phyloP scores from a whole-genome alignment of 2,797 vertebrate species.

The Emys orbicularis region DNA sequence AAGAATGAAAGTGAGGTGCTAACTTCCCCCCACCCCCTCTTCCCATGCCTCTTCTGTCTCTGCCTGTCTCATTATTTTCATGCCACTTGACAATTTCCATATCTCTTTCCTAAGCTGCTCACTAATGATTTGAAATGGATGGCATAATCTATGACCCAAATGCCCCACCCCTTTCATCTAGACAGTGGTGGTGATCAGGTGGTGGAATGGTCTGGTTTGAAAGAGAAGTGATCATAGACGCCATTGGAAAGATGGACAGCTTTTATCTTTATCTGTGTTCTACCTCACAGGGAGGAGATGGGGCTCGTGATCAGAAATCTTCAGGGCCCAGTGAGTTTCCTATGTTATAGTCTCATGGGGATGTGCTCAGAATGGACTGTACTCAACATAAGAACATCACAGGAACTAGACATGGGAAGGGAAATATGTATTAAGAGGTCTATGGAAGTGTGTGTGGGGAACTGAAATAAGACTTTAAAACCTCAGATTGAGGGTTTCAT shows the following conservation, averaged over 20 bases:
- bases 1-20: constrained; percentile 76
- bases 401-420: background rate
- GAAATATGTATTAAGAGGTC: background rate
- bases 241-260: background rate
- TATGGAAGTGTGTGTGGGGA: background rate
- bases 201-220: background rate
- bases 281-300: background rate
- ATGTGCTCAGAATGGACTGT: background rate
- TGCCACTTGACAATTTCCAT: background rate
- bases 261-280: background rate
- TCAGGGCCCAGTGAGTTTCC: background rate
- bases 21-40: constrained; percentile 43
- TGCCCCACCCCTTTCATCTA: accelerated
- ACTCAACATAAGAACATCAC: background rate
- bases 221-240: background rate
- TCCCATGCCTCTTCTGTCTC: constrained; percentile 23
- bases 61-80: background rate
- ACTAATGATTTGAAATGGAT: background rate
- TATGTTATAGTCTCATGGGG: accelerated
- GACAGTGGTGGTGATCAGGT: background rate
- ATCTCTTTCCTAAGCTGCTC: background rate
- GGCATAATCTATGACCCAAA: background rate
- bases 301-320: background rate
- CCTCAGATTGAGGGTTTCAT: background rate
- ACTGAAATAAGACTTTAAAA: background rate